A percentile compares a stretch with the other conserved stretches of the same genome.
Evolutionary conservation across 1,140 invertebrate genomes (phyloP).

Genomic region (Procambarus clarkii): DNA sequence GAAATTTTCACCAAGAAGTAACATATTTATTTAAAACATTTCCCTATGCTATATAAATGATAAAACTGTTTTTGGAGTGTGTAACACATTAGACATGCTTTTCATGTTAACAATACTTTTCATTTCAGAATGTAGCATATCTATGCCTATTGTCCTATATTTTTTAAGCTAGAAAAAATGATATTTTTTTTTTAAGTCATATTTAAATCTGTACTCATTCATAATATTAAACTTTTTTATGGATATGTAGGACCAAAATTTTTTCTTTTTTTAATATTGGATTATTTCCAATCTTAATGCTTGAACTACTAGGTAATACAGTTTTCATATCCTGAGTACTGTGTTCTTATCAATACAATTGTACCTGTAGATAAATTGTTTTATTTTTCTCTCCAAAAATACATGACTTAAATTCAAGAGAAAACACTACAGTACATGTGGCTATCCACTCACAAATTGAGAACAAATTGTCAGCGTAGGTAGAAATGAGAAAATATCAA

Average conservation of each 20-base stretch:
- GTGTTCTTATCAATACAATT: constrained; percentile 32
- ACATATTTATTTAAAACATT: not conserved
- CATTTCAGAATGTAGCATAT: not conserved
- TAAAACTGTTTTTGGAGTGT: not conserved
- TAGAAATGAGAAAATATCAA: too few relatives aligned
- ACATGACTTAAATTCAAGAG: too few relatives aligned
- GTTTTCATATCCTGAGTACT: constrained; percentile 41
- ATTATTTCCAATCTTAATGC: constrained; percentile 27
- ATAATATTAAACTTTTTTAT: not conserved
- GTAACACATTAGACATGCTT: not conserved
- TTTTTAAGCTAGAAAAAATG: not conserved
- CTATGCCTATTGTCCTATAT: too few relatives aligned
- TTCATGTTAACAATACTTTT: not conserved
- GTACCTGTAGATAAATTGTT: constrained; percentile 30
- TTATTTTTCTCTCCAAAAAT: not conserved
- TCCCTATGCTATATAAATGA: not conserved
- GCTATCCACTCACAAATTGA: too few relatives aligned
- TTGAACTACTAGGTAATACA: constrained; percentile 13
- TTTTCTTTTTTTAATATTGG: not conserved
- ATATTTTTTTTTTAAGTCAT: not conserved
- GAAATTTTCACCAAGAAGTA: not conserved
- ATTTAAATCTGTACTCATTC: not conserved
- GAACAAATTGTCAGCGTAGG: too few relatives aligned
- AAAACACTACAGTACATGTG: too few relatives aligned
- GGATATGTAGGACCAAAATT: not conserved